Evolutionary conservation across 1,140 invertebrate species (phyloP).

Genomic region (Drosophila fuyamai): DNA sequence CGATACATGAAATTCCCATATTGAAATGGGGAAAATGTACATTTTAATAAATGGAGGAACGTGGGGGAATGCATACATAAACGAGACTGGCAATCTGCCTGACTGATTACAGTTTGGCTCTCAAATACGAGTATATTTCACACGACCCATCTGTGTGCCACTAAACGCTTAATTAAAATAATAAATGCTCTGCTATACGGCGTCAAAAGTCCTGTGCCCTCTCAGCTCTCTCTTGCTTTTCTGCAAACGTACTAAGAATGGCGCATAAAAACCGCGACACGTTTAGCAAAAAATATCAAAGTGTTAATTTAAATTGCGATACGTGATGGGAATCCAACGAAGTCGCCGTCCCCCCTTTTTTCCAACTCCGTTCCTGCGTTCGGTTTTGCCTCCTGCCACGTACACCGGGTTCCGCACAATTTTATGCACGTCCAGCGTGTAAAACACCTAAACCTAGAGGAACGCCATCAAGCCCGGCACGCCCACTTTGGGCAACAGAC

Average conservation of each 20-base stretch:
- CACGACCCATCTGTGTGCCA: slow-evolving; percentile 14
- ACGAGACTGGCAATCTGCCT: not conserved
- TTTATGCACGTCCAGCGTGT: slow-evolving; percentile 82
- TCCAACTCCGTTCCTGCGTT: slow-evolving; percentile 9
- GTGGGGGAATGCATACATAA: not conserved
- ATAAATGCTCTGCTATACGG: slow-evolving; percentile 48
- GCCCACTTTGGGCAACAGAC: slow-evolving; percentile 32
- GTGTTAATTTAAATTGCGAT: slow-evolving; percentile 82
- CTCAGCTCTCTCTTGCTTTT: not conserved
- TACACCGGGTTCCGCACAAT: slow-evolving; percentile 68
- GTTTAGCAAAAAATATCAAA: slow-evolving; percentile 75
- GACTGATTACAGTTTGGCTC: slow-evolving; percentile 12
- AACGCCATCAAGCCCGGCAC: slow-evolving; percentile 50
- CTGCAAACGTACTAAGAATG: slow-evolving; percentile 16
- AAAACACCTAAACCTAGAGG: slow-evolving; percentile 80
- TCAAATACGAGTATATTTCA: slow-evolving; percentile 8
- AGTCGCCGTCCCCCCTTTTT: slow-evolving; percentile 16
- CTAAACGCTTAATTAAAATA: slow-evolving; percentile 73
- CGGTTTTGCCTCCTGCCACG: slow-evolving; percentile 39
- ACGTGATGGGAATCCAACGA: slow-evolving; percentile 66
- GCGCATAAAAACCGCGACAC: slow-evolving; percentile 69
- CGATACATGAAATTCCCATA: slow-evolving; percentile 9
- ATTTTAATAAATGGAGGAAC: slow-evolving; percentile 6
- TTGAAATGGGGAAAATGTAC: slow-evolving; percentile 4
- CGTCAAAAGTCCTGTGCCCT: slow-evolving; percentile 25